Evolutionary conservation across 2,113 vertebrate genomes (phyloP), one percentile per base, ranked within the genome.

Genomic region (Phrynosoma platyrhinos): DNA sequence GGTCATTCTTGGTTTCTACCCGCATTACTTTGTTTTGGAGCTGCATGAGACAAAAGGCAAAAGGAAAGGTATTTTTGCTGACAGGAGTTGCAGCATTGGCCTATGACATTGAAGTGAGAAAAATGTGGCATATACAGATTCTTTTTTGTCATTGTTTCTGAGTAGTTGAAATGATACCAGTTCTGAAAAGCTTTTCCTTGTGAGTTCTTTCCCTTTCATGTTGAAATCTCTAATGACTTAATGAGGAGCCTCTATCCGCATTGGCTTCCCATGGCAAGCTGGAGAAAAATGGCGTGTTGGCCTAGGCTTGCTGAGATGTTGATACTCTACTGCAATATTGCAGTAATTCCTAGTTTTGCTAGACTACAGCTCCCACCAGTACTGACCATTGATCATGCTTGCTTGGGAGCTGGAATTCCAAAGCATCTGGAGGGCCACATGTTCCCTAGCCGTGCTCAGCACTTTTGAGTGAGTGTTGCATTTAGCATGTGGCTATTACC

Each of bases 1-100:
- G 94, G 68, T 84, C 84, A 18, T 88, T 92, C 47, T 77, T 93
- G 47, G 85, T 32, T 87, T 94, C 88, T 8, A 40, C 75, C 25
- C 92, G 94, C 87, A 75, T 90, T 27, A 93, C 84, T 9, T 55
- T 82, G 18, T 25, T 64, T 85, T 92, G 86, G 85, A 95, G 94
- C 94, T 94, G 91, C 68, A 79, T 82, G 86, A 36, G 84, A 58
- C 89, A 64, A 83, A 58, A 77, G 66, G 25, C 27, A 86, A 66
- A 10, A 23, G 13, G 9, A 23, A 69, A 69, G 6, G 4, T 68
- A 25, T 13, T n/a, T 78, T 53, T 25, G 25, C 1, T 30, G 30
- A 55, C 32, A 77, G 62, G 55, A 68, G 27, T 40, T 21, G 32
- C 5, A 20, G 62, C 5, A 47, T 85, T 53, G n/a, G 12, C 23